Evolutionary conservation across 2,888 invertebrate genomes (phyloP).

Genomic region (Xanthorhoe spadicearia): DNA sequence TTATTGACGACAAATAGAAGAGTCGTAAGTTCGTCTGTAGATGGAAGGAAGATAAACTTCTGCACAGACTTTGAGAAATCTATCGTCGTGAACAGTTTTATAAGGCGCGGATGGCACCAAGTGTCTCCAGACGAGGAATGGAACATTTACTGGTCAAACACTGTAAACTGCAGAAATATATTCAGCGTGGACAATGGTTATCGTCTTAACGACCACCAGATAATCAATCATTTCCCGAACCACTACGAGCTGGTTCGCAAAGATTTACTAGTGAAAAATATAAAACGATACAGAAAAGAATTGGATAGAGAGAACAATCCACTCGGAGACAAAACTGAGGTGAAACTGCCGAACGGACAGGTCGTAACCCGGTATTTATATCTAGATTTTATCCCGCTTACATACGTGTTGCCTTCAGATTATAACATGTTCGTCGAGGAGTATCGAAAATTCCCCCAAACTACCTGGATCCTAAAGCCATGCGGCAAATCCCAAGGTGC

Average conservation of each 20-base stretch:
- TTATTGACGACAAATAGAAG: constrained; percentile 57
- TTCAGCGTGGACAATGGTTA: constrained; percentile 83
- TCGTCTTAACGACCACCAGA: constrained; percentile 90
- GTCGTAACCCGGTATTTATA: constrained; percentile 88
- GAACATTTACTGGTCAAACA: constrained; percentile 98
- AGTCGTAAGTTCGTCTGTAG: constrained; percentile 56
- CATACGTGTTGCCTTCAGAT: constrained; percentile 96
- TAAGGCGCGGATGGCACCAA: constrained; percentile 87
- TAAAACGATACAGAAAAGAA: constrained; percentile 96
- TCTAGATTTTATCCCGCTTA: constrained; percentile 96
- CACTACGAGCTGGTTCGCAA: constrained; percentile 97
- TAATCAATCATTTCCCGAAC: constrained; percentile 98
- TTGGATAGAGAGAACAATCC: constrained; percentile 94
- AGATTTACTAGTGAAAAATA: constrained; percentile 97
- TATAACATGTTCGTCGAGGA: constrained; percentile 98
- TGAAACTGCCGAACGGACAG: constrained; percentile 83
- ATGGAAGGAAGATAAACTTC: constrained; percentile 84
- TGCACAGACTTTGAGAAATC: constrained; percentile 66
- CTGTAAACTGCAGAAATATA: constrained; percentile 93
- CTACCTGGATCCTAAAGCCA: constrained; percentile 98
- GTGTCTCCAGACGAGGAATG: constrained; percentile 94
- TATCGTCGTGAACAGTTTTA: constrained; percentile 59
- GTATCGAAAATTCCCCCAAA: constrained; percentile 95
- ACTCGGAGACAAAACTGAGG: constrained; percentile 88
- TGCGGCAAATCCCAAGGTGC: constrained; percentile 96